phyloP scores from a whole-genome alignment of 2,113 vertebrate genomes.

The Megaleporinus macrocephalus region DNA sequence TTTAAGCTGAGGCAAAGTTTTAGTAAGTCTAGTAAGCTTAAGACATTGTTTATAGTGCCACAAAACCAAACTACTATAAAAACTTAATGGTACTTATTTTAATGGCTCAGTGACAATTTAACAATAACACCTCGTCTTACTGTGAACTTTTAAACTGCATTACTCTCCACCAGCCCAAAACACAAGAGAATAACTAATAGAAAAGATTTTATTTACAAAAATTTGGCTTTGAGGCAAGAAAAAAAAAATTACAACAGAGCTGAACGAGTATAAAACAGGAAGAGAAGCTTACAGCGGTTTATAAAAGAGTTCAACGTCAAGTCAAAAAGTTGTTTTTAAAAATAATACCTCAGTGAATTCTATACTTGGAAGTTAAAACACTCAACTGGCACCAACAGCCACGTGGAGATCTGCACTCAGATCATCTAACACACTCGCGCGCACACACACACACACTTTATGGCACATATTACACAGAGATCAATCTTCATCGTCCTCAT shows the following conservation, averaged over 20 bases:
- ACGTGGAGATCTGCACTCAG: not conserved
- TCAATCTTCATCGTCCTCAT: slow-evolving; percentile 76
- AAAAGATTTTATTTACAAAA: slow-evolving; percentile 47
- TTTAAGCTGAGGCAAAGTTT: no score
- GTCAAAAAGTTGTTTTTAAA: not conserved
- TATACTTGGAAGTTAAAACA: not conserved
- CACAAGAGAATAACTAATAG: not conserved
- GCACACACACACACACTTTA: not conserved
- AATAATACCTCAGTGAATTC: slow-evolving; percentile 15
- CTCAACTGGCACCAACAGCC: not conserved
- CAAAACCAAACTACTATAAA: no score
- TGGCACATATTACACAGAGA: not conserved
- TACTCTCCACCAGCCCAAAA: no score
- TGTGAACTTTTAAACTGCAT: no score
- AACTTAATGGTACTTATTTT: no score
- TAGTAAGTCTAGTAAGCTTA: no score
- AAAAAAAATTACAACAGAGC: not conserved
- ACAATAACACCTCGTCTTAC: no score
- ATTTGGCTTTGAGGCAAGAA: not conserved
- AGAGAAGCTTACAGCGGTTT: not conserved
- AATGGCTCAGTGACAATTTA: no score
- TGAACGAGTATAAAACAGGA: not conserved
- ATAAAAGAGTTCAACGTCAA: not conserved
- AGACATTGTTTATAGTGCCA: no score
- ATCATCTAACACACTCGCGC: not conserved